Evolutionary conservation across 2,797 vertebrate species (phyloP).

Genomic region (Sebastes melanostomus): DNA sequence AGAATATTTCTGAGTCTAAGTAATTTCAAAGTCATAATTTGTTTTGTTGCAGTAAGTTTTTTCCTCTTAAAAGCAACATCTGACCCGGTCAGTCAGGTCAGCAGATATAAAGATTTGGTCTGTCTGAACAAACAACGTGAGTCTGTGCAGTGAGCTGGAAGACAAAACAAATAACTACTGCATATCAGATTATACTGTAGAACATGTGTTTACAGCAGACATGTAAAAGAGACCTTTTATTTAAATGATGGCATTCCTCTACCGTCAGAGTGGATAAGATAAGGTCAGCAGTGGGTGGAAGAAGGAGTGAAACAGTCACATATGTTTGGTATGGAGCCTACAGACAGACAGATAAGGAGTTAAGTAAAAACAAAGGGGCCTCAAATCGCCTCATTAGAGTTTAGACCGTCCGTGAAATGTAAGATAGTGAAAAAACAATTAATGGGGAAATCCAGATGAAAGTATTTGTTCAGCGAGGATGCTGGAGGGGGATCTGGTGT

Average conservation of each 20-base stretch:
- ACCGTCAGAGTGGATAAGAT: conserved; percentile 49
- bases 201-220: conserved; percentile 7
- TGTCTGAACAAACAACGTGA: background rate
- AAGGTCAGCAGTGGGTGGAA: conserved; percentile 32
- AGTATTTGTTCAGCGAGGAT: background rate
- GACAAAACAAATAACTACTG: background rate
- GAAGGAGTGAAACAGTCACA: conserved; percentile 35
- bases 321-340: conserved; percentile 43
- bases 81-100: background rate
- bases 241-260: conserved; percentile 43
- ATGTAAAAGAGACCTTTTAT: background rate
- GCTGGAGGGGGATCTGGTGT: background rate
- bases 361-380: background rate
- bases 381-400: background rate
- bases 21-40: background rate
- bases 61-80: background rate
- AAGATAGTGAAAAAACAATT: conserved; percentile 5
- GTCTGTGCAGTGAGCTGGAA: background rate
- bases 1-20: background rate
- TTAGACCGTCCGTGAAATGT: conserved; percentile 22
- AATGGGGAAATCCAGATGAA: conserved; percentile 18
- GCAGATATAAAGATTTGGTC: background rate
- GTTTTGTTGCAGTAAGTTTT: background rate
- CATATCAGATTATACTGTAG: background rate
- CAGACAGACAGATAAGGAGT: conserved; percentile 31